Base-by-base conservation (phyloP, 2,888 invertebrate species). In the Drosophila histrio region DNA sequence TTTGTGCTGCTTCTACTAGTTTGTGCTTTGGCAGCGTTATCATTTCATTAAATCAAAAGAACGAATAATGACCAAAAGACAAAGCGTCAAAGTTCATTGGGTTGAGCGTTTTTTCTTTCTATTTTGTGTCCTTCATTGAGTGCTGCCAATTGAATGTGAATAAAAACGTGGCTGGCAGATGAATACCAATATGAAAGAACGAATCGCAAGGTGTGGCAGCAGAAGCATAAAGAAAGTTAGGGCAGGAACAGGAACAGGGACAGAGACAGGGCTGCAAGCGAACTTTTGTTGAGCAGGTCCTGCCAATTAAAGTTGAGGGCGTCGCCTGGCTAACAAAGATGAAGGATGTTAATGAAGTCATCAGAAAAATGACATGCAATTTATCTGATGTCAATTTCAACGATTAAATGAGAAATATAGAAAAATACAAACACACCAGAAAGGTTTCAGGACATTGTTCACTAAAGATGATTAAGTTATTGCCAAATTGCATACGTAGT, bases 41-140 rank as follows among this genome's bases (percentile, higher is more conserved):
- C 86, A 80, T 84, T 84, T 85, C 74, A 85, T 82, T 85, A 77
- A 84, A 86, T 85, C 86, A 69, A 68, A 79, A 60, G 61, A 57
- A 66, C 52, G 67, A 64, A 79, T 67, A 63, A 70, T 62, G 74
- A 66, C 62, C 54, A 67, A 66, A 63, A 68, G 72, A 60, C 72
- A 75, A 64, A 72, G 68, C 43, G 52, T 34, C 38, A 63, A 50
- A 68, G 53, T 74, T 74, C 68, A 47, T 28, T 59, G 53, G 34
- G 62, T 59, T 58, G 46, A 56, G 43, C 24, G 17, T 39, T 26
- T 26, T 7, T n/a, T 39, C 22, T 13, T 22, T n/a, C 8, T 41
- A 13, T 22, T 21, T 15, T 58, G 30, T 50, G 54, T 63, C 46
- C 65, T 63, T 39, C 70, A 69, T 66, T 53, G 77, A 79, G 59